Base-by-base conservation (phyloP, 1,140 invertebrate genomes). In the Atta texana region DNA sequence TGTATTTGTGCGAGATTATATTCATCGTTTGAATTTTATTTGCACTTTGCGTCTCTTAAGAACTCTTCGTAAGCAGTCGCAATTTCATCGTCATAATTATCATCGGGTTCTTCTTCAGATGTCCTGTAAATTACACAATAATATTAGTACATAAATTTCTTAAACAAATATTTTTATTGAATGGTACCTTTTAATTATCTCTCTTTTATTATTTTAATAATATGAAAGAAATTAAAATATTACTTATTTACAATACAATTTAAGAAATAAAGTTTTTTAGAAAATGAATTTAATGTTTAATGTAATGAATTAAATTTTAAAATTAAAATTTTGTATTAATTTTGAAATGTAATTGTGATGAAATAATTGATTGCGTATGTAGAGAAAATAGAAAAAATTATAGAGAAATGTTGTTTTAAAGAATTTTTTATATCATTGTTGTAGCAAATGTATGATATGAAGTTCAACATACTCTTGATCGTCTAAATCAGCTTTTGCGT, bases 11-110 rank as follows among this genome's bases (percentile, higher is more conserved):
- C 24, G n/a, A 24, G 44, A 51, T 21, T 53, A 68, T 8, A 21
- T 49, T 21, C 18, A 71, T 16, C n/a, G 8, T 24, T 61, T 21
- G 31, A 16, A 49, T 12, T 74, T 74, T 61, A 84, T 49, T 84
- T 61, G 18, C 89, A 88, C 63, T 87, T 69, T 21, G 64, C 8
- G 2, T 90, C 39, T 49, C 92, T 93, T 28, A 95, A 93, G 75
- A 95, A 95, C 69, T 95, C 94, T 71, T 95, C 94, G 24, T 93
- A 95, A 77, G 94, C 94, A 12, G 85, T 92, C 4, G 93, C 92
- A 31, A 95, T 92, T 4, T 91, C 88, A 16, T 94, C 92, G n/a
- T 95, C 93, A 3, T 93, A 94, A 14, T 93, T 92, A 1, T 95
- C 92, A 2, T 93, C 89, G 8, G 87, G 89, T 31, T 6, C 57